phyloP scores from a whole-genome alignment of 1,140 invertebrate genomes.

The Drosophila tsacasi region DNA sequence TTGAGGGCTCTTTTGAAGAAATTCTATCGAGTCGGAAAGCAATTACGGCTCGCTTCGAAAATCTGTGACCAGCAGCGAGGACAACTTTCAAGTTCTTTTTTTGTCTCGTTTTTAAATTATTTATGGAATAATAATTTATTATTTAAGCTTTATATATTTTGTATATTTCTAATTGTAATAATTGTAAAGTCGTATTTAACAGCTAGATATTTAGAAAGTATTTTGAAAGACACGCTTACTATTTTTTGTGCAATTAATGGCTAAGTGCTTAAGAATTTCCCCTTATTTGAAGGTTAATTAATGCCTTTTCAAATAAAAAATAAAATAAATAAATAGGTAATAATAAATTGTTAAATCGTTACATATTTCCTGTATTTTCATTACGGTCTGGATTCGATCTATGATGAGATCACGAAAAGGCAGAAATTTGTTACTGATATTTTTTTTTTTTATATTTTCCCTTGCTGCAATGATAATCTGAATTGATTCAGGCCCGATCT shows the following conservation, averaged over 20 bases:
- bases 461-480: neutral
- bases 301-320: too few species aligned
- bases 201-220: neutral
- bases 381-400: neutral
- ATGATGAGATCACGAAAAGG: neutral
- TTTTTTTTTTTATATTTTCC: neutral
- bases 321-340: too few species aligned
- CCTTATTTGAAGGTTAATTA: neutral
- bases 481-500: conserved; percentile 9
- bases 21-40: neutral
- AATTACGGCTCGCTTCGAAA: too few species aligned
- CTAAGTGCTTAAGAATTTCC: neutral
- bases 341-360: neutral
- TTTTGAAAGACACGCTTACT: neutral
- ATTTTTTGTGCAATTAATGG: neutral
- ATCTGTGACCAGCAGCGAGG: neutral
- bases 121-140: neutral
- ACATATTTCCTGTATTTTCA: too few species aligned
- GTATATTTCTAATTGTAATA: too few species aligned
- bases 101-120: neutral
- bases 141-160: too few species aligned
- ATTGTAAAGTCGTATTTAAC: neutral
- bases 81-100: neutral
- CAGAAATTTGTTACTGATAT: neutral
- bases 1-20: neutral